phyloP scores from a whole-genome alignment of 1,140 invertebrate species.

The Brachionus rubens region DNA sequence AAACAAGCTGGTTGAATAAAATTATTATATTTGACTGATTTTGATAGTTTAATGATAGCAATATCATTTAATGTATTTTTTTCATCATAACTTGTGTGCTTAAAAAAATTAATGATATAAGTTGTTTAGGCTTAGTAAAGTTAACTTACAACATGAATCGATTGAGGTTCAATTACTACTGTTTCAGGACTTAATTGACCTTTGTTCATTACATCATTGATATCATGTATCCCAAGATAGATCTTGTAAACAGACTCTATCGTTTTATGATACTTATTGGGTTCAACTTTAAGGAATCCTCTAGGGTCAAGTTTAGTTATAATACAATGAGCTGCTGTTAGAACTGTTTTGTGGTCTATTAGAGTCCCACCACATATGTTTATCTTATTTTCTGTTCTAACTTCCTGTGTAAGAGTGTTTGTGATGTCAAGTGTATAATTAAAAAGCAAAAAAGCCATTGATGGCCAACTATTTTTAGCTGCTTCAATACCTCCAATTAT shows the following conservation, averaged over 20 bases:
- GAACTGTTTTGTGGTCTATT: conserved; percentile 68
- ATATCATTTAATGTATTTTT: too few species aligned
- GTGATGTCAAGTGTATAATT: neutral
- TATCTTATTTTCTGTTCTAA: too few species aligned
- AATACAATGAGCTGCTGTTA: conserved; percentile 73
- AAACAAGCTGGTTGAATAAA: conserved; percentile 23
- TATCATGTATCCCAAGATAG: neutral
- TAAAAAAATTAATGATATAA: too few species aligned
- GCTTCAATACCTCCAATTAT: neutral
- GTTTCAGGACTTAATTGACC: too few species aligned
- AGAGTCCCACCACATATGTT: conserved; percentile 71
- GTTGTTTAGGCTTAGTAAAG: too few species aligned
- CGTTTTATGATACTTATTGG: neutral
- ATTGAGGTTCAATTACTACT: too few species aligned
- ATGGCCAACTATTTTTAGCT: neutral
- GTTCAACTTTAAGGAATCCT: neutral
- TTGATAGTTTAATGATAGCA: too few species aligned
- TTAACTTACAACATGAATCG: too few species aligned
- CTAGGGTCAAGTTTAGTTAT: neutral
- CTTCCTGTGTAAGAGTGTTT: neutral
- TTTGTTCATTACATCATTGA: too few species aligned
- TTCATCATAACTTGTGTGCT: too few species aligned
- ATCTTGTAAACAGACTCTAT: neutral
- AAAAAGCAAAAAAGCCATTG: neutral
- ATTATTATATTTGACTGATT: neutral